Percentiles rank a stretch among this genome's conserved stretches.
These are phyloP conservation scores for Dolomedes plantarius DNA, from an alignment of 2,888 invertebrate species.

Conservation along the genomic window DNA sequence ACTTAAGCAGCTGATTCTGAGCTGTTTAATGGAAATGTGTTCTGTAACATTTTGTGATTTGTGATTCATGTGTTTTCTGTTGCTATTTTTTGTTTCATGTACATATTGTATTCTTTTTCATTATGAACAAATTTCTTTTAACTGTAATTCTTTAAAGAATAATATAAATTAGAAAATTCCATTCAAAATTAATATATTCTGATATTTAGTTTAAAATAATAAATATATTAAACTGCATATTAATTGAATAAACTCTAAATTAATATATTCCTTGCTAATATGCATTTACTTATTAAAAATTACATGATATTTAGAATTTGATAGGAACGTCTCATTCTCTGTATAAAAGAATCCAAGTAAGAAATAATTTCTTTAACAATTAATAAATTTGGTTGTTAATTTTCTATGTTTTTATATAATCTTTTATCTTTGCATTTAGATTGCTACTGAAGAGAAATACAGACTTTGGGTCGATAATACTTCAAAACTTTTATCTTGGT, in stretches of 20 bases:
- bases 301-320: not conserved
- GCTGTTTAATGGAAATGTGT: conserved; percentile 8
- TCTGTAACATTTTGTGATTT: not conserved
- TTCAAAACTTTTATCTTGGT: conserved; percentile 90
- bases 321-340: too few species aligned
- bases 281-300: not conserved
- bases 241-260: not conserved
- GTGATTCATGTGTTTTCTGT: not conserved
- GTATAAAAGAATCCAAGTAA: not conserved
- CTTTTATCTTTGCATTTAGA: conserved; percentile 80
- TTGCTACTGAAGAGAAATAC: conserved; percentile 96
- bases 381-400: not conserved
- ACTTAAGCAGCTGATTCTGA: conserved; percentile 48
- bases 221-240: conserved; percentile 29
- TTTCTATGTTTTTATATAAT: not conserved
- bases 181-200: not conserved
- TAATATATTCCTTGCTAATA: conserved; percentile 1
- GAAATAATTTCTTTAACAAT: not conserved
- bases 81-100: not conserved
- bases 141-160: too few species aligned
- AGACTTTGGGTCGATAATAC: conserved; percentile 91
- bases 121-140: not conserved
- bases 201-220: conserved; percentile 1
- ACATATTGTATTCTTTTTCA: not conserved
- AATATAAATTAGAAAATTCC: not conserved